Evolutionary conservation across 2,797 vertebrate species (phyloP).

Genomic region (Florisuga fusca): DNA sequence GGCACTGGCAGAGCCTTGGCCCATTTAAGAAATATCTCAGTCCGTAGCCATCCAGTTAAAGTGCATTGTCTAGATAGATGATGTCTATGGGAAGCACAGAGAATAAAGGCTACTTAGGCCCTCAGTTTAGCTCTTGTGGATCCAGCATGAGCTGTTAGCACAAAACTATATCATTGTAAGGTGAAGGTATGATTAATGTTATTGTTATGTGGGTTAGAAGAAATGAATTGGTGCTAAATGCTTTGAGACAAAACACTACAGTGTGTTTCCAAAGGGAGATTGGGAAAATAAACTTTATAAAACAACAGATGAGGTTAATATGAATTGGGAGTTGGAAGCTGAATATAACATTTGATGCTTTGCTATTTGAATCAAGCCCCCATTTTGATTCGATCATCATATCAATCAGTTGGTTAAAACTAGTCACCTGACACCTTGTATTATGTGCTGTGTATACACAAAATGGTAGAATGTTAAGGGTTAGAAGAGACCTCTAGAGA

Average conservation of each 20-base stretch:
- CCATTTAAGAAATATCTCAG: not conserved
- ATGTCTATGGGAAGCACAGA: not conserved
- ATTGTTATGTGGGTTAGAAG: not conserved
- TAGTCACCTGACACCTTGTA: constrained; percentile 25
- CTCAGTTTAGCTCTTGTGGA: not conserved
- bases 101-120: not conserved
- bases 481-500: too few relatives aligned
- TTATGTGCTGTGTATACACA: not conserved
- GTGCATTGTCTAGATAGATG: too few relatives aligned
- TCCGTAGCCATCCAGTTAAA: not conserved
- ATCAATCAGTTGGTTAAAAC: constrained; percentile 45
- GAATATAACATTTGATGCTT: not conserved
- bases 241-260: not conserved
- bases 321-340: not conserved
- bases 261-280: not conserved
- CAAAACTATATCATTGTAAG: not conserved
- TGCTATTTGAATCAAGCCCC: constrained; percentile 9
- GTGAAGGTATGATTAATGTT: not conserved
- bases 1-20: not conserved
- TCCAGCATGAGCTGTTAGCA: not conserved
- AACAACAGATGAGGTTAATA: not conserved
- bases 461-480: too few relatives aligned
- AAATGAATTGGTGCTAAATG: not conserved
- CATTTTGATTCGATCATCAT: constrained; percentile 39
- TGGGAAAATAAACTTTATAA: constrained; percentile 17